Evolutionary conservation across 2,888 invertebrate species (phyloP).

Genomic region (Thelaira solivaga): DNA sequence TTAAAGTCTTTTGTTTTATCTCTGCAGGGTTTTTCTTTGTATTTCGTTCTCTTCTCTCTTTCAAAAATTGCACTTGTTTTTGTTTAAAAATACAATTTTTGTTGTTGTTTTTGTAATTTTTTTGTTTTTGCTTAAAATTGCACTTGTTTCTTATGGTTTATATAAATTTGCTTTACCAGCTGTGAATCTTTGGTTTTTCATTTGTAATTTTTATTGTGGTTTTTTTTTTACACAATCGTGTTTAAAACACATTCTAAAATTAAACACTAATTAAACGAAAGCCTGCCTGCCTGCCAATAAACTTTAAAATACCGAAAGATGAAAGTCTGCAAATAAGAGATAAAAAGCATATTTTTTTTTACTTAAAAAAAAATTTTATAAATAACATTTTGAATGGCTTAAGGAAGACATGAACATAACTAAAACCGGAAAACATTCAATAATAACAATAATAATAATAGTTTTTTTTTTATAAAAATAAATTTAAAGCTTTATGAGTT

Average conservation of each 20-base stretch:
- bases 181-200: constrained; percentile 35
- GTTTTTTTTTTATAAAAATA: not conserved
- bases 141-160: constrained; percentile 47
- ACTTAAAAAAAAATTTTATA: constrained; percentile 11
- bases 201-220: constrained; percentile 21
- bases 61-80: constrained; percentile 43
- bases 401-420: not conserved
- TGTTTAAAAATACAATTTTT: constrained; percentile 26
- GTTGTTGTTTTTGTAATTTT: constrained; percentile 21
- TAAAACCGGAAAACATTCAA: not conserved
- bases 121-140: constrained; percentile 38
- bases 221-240: constrained; percentile 42
- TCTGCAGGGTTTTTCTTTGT: too few species aligned
- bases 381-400: constrained; percentile 14
- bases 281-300: constrained; percentile 44
- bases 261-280: constrained; percentile 57
- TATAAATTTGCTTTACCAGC: constrained; percentile 29
- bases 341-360: constrained; percentile 13
- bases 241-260: constrained; percentile 58
- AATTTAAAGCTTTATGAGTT: too few species aligned
- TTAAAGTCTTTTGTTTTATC: constrained; percentile 53
- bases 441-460: not conserved
- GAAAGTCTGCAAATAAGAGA: constrained; percentile 45
- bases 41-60: not conserved
- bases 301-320: constrained; percentile 43